A percentile compares a stretch with the other conserved stretches of the same genome.
These are phyloP conservation scores for Cantharis rustica DNA, from an alignment of 2,888 invertebrate species.

Conservation along the genomic window DNA sequence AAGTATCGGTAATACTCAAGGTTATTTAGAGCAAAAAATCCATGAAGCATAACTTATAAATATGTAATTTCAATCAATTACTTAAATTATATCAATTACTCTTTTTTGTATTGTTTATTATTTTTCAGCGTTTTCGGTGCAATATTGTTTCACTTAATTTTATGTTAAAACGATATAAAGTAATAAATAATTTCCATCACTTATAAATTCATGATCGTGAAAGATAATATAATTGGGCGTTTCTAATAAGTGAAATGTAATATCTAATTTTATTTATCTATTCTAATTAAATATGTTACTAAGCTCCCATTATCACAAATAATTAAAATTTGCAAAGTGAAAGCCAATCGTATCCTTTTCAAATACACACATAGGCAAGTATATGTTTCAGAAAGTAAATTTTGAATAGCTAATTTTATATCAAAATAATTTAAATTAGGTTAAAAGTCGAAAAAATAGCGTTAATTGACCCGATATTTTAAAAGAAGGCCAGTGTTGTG, in stretches of 20 bases:
- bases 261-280: neutral
- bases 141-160: neutral
- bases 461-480: neutral
- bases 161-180: neutral
- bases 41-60: neutral
- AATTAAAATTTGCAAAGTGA: neutral
- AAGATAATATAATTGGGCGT: neutral
- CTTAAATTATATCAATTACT: neutral
- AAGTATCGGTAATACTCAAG: neutral
- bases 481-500: neutral
- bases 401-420: neutral
- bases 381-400: neutral
- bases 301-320: neutral
- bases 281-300: neutral
- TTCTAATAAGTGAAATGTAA: neutral
- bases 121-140: neutral
- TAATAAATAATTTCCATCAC: neutral
- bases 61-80: neutral
- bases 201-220: neutral
- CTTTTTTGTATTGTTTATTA: no score
- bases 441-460: neutral
- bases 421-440: neutral
- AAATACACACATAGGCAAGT: neutral
- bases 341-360: neutral
- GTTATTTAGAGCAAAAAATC: neutral